Percentiles rank a stretch among this genome's conserved stretches.
phyloP scores from a whole-genome alignment of 2,888 invertebrate species.

The Keiferia lycopersicella region DNA sequence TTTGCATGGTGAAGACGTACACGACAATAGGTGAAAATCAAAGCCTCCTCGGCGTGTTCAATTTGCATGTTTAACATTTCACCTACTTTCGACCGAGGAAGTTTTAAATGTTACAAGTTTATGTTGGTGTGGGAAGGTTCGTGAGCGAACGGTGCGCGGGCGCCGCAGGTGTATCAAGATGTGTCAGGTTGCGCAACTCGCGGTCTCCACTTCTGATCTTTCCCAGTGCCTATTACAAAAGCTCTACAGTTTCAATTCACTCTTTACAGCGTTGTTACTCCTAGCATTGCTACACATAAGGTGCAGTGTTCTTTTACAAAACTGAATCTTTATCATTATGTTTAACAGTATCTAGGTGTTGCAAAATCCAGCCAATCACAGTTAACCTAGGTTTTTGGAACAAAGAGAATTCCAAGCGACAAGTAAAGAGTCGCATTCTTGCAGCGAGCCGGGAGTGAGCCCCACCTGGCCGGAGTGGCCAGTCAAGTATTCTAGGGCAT shows the following conservation, averaged over 20 bases:
- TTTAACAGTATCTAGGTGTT: background rate
- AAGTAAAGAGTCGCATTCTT: constrained; percentile 30
- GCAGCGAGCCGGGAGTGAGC: constrained; percentile 13
- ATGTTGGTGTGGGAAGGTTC: constrained; percentile 36
- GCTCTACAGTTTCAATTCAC: constrained; percentile 31
- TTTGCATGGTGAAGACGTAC: background rate
- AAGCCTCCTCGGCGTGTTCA: constrained; percentile 6
- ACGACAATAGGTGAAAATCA: constrained; percentile 20
- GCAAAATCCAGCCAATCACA: background rate
- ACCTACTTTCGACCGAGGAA: constrained; percentile 25
- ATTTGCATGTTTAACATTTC: constrained; percentile 22
- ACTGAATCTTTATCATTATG: background rate
- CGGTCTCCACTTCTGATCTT: constrained; percentile 39
- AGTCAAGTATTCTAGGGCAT: constrained; percentile 35
- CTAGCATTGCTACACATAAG: background rate
- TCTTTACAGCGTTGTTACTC: constrained; percentile 6
- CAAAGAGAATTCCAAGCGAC: constrained; percentile 31
- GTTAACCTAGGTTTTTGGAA: constrained; percentile 7
- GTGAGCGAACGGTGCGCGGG: constrained; percentile 37
- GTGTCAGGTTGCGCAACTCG: constrained; percentile 39
- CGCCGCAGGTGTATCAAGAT: constrained; percentile 42
- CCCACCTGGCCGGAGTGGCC: constrained; percentile 28
- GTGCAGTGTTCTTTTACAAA: background rate
- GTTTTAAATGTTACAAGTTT: constrained; percentile 22
- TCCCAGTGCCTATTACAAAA: constrained; percentile 42